Base-by-base conservation (phyloP, 2,113 vertebrate species). In the Carassius gibelio region DNA sequence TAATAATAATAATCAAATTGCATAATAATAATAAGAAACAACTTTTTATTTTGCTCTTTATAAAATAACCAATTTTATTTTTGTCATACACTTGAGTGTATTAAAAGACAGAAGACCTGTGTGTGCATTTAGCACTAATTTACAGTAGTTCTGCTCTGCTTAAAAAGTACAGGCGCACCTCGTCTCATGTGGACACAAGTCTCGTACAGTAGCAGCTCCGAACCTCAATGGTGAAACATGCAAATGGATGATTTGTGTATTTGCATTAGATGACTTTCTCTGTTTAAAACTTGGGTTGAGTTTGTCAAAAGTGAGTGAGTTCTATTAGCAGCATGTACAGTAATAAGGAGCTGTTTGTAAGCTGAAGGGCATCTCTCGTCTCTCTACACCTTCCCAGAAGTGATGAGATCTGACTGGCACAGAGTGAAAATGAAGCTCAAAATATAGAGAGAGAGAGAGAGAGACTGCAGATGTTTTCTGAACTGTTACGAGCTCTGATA, bases 331-430 rank as follows among this genome's bases (percentile, higher is more conserved):
- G 7, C 75, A 5, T 34, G 45, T 76, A 26, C 26, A 26, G 26
- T 26, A 55, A 52, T 30, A 55, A 76, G 75, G 50, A 55, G 48
- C 75, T 76, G 45, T 52, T 30, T 76, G 34, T 61, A 23, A 79
- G 76, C 34, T 42, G 52, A 61, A 79, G 76, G 57, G 76, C 76
- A 36, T 66, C 74, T 77, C 42, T 52, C 8, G 3, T 75, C 82
- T 48, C 38, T 61, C 15, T 48, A 21, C 50, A 77, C 55, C 6
- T 42, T 38, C 9, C 19, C 17, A 61, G 19, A 61, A 13, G 19
- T 79, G 76, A 79, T 79, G 21, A 59, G 17, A 61, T 23, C 34
- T 42, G 26, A 57, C 50, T 75, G 75, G 26, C 68, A 71, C 68
- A 71, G 36, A 59, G 57, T n/a, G 21, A 59, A 64, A 45, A 21